Evolutionary conservation across 2,888 invertebrate species (phyloP).

Genomic region (Trachelus tabidus): DNA sequence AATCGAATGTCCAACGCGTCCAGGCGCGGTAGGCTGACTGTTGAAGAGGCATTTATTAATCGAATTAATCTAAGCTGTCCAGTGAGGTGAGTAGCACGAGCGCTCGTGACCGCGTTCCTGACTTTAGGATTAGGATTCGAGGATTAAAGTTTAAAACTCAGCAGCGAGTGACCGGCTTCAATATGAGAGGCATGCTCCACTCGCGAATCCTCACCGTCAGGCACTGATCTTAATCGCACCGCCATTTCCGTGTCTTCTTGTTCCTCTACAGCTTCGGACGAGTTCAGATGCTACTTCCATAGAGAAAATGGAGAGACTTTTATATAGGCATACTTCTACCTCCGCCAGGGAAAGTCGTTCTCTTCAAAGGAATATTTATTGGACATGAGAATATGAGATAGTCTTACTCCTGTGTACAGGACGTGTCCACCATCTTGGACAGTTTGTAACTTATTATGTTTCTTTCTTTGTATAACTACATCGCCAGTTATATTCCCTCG

Average conservation of each 20-base stretch:
- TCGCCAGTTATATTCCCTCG: background rate
- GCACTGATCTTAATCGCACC: background rate
- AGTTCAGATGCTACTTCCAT: background rate
- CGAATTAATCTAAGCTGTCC: slow-evolving; percentile 62
- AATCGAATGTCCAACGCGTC: background rate
- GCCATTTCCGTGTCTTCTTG: background rate
- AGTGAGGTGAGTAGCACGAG: slow-evolving; percentile 49
- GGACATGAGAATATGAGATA: background rate
- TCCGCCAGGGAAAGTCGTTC: slow-evolving; percentile 15
- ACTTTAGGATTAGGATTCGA: slow-evolving; percentile 53
- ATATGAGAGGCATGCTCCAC: background rate
- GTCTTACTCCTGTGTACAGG: background rate
- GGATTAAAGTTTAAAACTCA: slow-evolving; percentile 29
- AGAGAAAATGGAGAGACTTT: background rate
- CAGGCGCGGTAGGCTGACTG: background rate
- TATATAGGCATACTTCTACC: background rate
- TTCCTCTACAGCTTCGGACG: background rate
- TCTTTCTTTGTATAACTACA: background rate
- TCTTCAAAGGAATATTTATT: slow-evolving; percentile 11
- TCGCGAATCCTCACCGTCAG: background rate
- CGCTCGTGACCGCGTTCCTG: slow-evolving; percentile 59
- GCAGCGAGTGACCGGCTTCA: slow-evolving; percentile 23
- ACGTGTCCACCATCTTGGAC: background rate
- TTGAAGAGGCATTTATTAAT: slow-evolving; percentile 54
- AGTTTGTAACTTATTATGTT: background rate